Conservation (phyloP, 2,113 vertebrate species). For the Stigmatopora nigra region DNA sequence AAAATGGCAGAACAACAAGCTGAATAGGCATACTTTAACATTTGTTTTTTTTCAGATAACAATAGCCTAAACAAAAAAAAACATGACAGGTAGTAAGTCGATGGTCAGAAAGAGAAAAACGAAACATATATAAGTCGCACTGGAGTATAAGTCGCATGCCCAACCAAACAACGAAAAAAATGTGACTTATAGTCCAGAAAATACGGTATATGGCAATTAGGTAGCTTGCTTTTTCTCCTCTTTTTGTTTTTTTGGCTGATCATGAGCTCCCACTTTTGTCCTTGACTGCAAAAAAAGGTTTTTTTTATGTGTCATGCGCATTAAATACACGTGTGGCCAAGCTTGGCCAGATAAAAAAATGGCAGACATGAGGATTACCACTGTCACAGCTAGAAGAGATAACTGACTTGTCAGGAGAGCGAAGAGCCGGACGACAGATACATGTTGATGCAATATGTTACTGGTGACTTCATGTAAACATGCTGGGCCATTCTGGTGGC, state of each 20-base stretch:
- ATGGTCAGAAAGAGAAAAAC: too few relatives aligned
- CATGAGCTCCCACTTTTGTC: conserved; percentile 60
- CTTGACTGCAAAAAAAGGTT: conserved; percentile 54
- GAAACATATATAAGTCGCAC: too few relatives aligned
- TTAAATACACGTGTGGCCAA: conserved; percentile 36
- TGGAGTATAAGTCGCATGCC: too few relatives aligned
- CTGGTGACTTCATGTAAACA: conserved; percentile 42
- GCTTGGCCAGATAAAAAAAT: conserved; percentile 33
- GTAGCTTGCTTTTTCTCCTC: conserved; percentile 30
- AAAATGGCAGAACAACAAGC: too few relatives aligned
- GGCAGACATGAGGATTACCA: conserved; percentile 49
- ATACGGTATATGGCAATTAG: too few relatives aligned
- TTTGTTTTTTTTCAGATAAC: too few relatives aligned
- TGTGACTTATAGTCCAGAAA: too few relatives aligned
- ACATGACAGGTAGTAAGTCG: too few relatives aligned
- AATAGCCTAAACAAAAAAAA: too few relatives aligned
- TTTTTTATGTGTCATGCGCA: conserved; percentile 3
- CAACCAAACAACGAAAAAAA: too few relatives aligned
- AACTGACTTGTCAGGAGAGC: conserved; percentile 58
- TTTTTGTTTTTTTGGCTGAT: conserved; percentile 59
- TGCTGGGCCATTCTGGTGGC: conserved; percentile 22
- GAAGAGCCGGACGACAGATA: conserved; percentile 52
- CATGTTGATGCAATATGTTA: conserved; percentile 29
- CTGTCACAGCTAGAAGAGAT: conserved; percentile 59
- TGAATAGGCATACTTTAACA: too few relatives aligned